These are phyloP conservation scores for Morbakka virulenta DNA, from an alignment of 30 jellyfish, hydroid and myxozoan genomes.

Conservation along the genomic window DNA sequence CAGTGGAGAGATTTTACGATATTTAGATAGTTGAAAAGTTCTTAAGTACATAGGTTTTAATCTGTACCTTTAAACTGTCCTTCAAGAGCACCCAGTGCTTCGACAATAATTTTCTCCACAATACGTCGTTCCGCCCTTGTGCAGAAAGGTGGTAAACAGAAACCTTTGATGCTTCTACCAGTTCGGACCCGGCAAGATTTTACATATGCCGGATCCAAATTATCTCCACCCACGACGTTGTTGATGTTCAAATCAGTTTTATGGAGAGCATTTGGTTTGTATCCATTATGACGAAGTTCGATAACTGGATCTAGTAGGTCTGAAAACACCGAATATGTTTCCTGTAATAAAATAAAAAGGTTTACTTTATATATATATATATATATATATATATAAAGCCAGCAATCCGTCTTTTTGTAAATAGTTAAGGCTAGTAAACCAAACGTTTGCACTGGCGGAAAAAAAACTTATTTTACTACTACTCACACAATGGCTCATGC, in stretches of 20 bases:
- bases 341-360: slow-evolving; percentile 15
- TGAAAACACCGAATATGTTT: slow-evolving; percentile 60
- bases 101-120: slow-evolving; percentile 44
- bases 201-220: slow-evolving; percentile 69
- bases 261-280: slow-evolving; percentile 43
- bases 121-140: slow-evolving; percentile 78
- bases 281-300: slow-evolving; percentile 70
- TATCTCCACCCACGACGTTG: slow-evolving; percentile 57
- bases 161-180: slow-evolving; percentile 74
- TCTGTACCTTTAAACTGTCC: slow-evolving; percentile 70
- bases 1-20: no score
- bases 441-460: no score
- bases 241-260: slow-evolving; percentile 58
- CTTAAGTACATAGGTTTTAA: no score
- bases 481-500: no score
- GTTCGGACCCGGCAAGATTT: slow-evolving; percentile 81
- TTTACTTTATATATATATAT: no score
- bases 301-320: slow-evolving; percentile 64
- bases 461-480: no score
- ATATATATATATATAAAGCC: no score
- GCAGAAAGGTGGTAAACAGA: slow-evolving; percentile 72
- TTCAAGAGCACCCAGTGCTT: slow-evolving; percentile 40
- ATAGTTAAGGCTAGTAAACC: no score
- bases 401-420: no score
- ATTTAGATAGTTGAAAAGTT: no score